Percentiles rank a stretch among this genome's conserved stretches.
Evolutionary conservation across 1,140 invertebrate genomes (phyloP).

Genomic region (Heliconius himera): DNA sequence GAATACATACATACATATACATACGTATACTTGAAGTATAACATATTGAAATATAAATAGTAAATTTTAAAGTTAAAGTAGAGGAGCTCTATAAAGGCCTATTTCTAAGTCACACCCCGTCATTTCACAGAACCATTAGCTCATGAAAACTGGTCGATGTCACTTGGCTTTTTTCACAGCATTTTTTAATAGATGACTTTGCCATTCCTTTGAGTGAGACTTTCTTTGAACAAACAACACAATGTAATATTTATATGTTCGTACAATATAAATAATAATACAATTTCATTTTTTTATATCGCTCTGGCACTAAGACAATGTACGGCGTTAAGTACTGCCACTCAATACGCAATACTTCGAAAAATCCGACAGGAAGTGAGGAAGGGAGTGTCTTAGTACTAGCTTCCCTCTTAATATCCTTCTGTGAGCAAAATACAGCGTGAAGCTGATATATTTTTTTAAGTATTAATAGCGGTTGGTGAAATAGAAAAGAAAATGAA

Average conservation of each 20-base stretch:
- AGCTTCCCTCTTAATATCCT: too few relatives aligned
- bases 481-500: background rate
- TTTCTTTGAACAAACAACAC: background rate
- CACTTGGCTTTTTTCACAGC: slow-evolving; percentile 40
- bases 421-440: too few relatives aligned
- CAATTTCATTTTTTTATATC: too few relatives aligned
- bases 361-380: too few relatives aligned
- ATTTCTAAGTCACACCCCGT: slow-evolving; percentile 9
- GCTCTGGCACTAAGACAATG: too few relatives aligned
- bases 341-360: too few relatives aligned
- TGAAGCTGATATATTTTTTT: too few relatives aligned
- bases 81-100: background rate
- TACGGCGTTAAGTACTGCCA: too few relatives aligned
- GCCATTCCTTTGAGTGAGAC: slow-evolving; percentile 35
- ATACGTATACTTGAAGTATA: background rate
- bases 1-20: background rate
- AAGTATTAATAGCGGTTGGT: background rate
- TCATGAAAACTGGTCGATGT: slow-evolving; percentile 26
- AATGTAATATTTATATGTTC: slow-evolving; percentile 3
- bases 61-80: background rate
- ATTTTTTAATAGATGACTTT: slow-evolving; percentile 47
- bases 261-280: background rate
- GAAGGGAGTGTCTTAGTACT: too few relatives aligned
- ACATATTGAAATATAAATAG: background rate
- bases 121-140: slow-evolving; percentile 30